Conservation (phyloP, 2,888 invertebrate species). For the Ectemnius lituratus region DNA sequence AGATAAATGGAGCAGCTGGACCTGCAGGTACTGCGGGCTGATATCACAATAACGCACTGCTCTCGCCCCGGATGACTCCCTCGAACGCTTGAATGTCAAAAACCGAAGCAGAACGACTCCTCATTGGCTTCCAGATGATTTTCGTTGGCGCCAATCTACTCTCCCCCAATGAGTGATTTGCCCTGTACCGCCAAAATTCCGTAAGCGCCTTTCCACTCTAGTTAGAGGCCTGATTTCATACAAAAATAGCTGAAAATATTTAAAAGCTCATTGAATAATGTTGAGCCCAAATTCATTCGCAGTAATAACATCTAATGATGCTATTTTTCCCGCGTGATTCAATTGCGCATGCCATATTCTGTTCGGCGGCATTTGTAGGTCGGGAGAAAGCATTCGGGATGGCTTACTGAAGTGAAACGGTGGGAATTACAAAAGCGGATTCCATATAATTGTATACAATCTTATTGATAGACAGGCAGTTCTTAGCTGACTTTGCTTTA, state of each 20-base stretch:
- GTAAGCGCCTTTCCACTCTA: background rate
- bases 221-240: background rate
- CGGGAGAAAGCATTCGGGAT: no score
- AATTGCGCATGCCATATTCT: background rate
- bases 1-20: background rate
- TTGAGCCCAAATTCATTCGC: background rate
- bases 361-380: no score
- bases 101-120: background rate
- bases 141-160: constrained; percentile 37
- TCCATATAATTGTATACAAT: no score
- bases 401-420: no score
- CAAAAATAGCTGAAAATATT: constrained; percentile 5
- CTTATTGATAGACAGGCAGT: no score
- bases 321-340: constrained; percentile 41
- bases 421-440: no score
- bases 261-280: background rate
- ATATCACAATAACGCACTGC: background rate
- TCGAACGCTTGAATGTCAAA: background rate
- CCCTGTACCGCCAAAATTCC: constrained; percentile 43
- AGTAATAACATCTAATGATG: background rate
- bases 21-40: background rate
- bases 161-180: constrained; percentile 33
- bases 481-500: no score
- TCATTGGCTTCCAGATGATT: background rate
- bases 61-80: background rate